These are phyloP conservation scores for Drosophila neocordata DNA, from an alignment of 1,140 invertebrate species.

Conservation along the genomic window DNA sequence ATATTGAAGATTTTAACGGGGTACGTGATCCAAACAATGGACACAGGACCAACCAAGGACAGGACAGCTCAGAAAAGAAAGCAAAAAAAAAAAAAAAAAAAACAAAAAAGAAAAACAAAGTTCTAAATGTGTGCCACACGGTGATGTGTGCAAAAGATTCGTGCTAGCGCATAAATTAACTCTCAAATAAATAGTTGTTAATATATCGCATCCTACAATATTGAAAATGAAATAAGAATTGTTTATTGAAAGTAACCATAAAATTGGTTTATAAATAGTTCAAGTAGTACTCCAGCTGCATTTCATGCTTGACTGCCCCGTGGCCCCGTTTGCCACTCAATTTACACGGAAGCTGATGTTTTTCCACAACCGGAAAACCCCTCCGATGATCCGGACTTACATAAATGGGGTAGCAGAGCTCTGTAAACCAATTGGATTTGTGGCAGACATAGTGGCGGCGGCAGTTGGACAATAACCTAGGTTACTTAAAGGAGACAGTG, in stretches of 20 bases:
- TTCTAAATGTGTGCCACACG: conserved; percentile 54
- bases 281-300: conserved; percentile 55
- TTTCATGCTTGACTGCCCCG: conserved; percentile 40
- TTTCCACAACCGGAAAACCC: conserved; percentile 57
- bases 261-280: conserved; percentile 16
- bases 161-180: conserved; percentile 75
- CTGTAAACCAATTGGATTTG: conserved; percentile 68
- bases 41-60: conserved; percentile 62
- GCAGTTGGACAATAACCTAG: conserved; percentile 38
- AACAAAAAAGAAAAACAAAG: conserved; percentile 13
- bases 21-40: conserved; percentile 74
- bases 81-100: conserved; percentile 23
- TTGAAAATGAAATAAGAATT: conserved; percentile 34
- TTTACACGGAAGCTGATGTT: conserved; percentile 52
- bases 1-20: conserved; percentile 49
- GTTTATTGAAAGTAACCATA: conserved; percentile 1
- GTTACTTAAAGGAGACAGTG: conserved; percentile 36
- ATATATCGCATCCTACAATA: conserved; percentile 21
- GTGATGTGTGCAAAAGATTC: conserved; percentile 21
- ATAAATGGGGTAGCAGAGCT: conserved; percentile 5
- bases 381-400: conserved; percentile 28
- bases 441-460: conserved; percentile 63
- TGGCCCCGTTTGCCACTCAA: conserved; percentile 9
- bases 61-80: conserved; percentile 43
- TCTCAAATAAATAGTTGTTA: conserved; percentile 57